Evolutionary conservation across 2,888 invertebrate genomes (phyloP).

Genomic region (Empis stercorea): DNA sequence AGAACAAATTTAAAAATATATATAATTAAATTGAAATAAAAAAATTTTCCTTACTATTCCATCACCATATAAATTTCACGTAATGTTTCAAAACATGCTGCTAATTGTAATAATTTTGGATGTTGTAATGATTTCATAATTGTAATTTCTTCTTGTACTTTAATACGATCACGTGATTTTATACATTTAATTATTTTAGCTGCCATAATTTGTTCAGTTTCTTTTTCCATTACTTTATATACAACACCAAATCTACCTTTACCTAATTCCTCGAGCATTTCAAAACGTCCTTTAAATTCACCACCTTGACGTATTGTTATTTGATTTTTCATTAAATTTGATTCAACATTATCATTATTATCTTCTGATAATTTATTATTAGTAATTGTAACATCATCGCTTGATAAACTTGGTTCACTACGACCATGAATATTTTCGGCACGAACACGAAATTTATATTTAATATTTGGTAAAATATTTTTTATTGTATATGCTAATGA

Average conservation of each 20-base stretch:
- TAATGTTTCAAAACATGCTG: conserved; percentile 65
- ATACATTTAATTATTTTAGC: conserved; percentile 72
- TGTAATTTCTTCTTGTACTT: conserved; percentile 69
- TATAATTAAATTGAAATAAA: neutral
- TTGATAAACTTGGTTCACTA: conserved; percentile 49
- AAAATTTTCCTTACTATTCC: conserved; percentile 67
- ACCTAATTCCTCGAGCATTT: conserved; percentile 58
- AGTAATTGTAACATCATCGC: conserved; percentile 36
- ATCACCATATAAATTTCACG: conserved; percentile 74
- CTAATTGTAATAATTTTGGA: conserved; percentile 70
- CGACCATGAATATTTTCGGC: conserved; percentile 64
- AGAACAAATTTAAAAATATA: conserved; percentile 16
- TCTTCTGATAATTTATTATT: neutral
- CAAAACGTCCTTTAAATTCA: conserved; percentile 48
- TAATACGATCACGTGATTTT: conserved; percentile 56
- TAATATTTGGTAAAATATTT: conserved; percentile 44
- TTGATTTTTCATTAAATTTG: neutral
- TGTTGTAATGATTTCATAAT: conserved; percentile 77
- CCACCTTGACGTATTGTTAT: conserved; percentile 41
- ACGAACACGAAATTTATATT: conserved; percentile 59
- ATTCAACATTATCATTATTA: neutral
- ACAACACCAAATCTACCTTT: conserved; percentile 64
- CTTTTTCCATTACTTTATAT: conserved; percentile 53
- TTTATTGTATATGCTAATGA: conserved; percentile 53
- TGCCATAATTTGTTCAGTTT: conserved; percentile 52